phyloP scores from a whole-genome alignment of 2,113 vertebrate species.

The Alexandromys fortis region DNA sequence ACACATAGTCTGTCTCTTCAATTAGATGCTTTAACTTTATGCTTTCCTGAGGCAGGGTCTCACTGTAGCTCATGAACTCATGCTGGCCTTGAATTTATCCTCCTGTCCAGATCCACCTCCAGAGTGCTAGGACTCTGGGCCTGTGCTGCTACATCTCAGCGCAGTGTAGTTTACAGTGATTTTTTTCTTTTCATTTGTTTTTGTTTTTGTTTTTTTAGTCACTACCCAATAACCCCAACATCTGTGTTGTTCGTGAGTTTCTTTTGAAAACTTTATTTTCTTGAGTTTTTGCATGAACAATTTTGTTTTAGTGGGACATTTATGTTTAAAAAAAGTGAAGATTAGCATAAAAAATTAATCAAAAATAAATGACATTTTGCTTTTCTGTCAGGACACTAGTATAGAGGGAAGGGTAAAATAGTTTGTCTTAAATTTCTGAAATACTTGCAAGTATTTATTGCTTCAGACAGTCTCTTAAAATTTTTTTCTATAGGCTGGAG shows the following conservation, averaged over 20 bases:
- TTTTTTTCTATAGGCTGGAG: not conserved
- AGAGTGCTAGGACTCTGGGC: not conserved
- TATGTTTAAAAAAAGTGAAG: not conserved
- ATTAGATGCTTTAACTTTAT: not conserved
- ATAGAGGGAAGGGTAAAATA: not conserved
- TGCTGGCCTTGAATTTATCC: not conserved
- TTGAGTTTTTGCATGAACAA: not conserved
- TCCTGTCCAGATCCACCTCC: not conserved
- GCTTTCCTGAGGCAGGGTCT: not conserved
- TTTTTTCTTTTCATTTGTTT: not conserved
- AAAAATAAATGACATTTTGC: not conserved
- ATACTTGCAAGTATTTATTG: not conserved
- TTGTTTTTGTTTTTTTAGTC: not conserved
- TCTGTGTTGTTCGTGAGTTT: not conserved
- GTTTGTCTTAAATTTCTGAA: conserved; percentile 11
- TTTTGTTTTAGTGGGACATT: conserved; percentile 23
- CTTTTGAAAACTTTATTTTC: not conserved
- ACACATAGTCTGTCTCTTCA: not conserved
- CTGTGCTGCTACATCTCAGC: not conserved
- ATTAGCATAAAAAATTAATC: not conserved
- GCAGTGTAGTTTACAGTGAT: not conserved
- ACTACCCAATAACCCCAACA: not conserved
- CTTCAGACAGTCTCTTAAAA: not conserved
- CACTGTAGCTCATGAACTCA: not conserved
- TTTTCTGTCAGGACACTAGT: not conserved